Evolutionary conservation across 2,797 vertebrate species (phyloP), one percentile per base, ranked within the genome.

Genomic region (Aphelocoma californica): DNA sequence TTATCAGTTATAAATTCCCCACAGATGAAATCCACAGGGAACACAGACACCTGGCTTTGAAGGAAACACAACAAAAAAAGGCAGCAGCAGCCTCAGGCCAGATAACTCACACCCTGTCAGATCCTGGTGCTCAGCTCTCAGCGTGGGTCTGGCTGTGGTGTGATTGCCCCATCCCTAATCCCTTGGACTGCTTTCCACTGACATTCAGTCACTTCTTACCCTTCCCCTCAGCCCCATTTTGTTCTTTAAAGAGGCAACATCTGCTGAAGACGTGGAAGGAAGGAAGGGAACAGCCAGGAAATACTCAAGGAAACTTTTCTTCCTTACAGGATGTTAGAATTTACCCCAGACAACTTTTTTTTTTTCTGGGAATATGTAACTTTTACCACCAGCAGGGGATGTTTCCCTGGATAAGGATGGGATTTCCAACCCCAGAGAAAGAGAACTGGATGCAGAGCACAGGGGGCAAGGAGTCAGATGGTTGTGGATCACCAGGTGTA

Each of bases 1-100:
- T 97, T 95, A 86, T 54, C 92, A 74, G 92, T 6, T 28, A 95
- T 94, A 82, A 82, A 94, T 92, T 91, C 83, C 85, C 58, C 38
- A 36, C 64, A 60, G 84, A 88, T 77, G 21, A 88, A 83, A 92
- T 57, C 91, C 88, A 50, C 67, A 23, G 86, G 88, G 71, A 85
- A 31, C 34, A 60, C 36, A 61, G 64, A 36, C 67, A 92, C 48
- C 67, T 85, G 75, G 23, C 73, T 92, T 82, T 75, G 81, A 88
- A 81, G 58, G 32, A 72, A 92, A 36, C 14, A 48, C 51, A 72
- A 20, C 15, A 23, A 50, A 58, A 65, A 31, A 36, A 81, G 32
- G 64, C 34, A 56, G 84, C 53, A 85, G 90, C 71, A 81, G 81
- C 77, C 62, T 51, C 28, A 31, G 75, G 78, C 21, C 51, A 67